Evolutionary conservation across 1,140 invertebrate genomes (phyloP), one percentile per base, ranked within the genome.

Genomic region (Eueides isabella): DNA sequence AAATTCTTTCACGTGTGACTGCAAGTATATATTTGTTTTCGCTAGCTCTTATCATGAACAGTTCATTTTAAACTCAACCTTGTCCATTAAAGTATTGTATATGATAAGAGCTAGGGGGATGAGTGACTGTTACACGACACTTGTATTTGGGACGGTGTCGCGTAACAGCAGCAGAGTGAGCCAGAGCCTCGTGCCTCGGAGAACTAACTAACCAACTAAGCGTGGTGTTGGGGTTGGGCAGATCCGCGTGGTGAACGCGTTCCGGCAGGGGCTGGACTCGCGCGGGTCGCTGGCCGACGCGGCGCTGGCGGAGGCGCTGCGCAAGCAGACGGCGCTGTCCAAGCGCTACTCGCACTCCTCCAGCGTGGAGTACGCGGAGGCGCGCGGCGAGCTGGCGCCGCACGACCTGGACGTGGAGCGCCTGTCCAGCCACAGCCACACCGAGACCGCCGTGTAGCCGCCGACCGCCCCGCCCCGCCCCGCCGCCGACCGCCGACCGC

Each of bases 241-340:
- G 98, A 99, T 99, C 94, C 98, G 98, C 95, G 98, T 99, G 96
- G 98, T 99, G 94, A 99, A 99, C 95, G 98, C 98, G 95, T 99
- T 99, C 96, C 98, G 98, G 94, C 98, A 99, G 96, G 98, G 98
- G 93, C 96, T 99, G 95, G 98, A 99, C 95, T 95, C 97, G 94
- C 97, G 98, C 90, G 96, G 97, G 91, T 98, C 99, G 94, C 97
- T 97, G 94, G 97, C 96, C 90, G 97, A 96, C 94, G 96, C 97
- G 84, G 97, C 96, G 91, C 95, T 98, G 87, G 97, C 97, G 74
- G 97, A 98, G 93, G 97, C 97, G 87, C 95, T 98, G 84, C 96
- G 97, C 91, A 98, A 98, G 94, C 97, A 98, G 95, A 96, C 97
- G 87, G 97, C 97, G 86, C 95, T 98, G 77, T 97, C 95, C 91